Evolutionary conservation across 2,797 vertebrate species (phyloP), one percentile per base, ranked within the genome.

Genomic region (Falco biarmicus): DNA sequence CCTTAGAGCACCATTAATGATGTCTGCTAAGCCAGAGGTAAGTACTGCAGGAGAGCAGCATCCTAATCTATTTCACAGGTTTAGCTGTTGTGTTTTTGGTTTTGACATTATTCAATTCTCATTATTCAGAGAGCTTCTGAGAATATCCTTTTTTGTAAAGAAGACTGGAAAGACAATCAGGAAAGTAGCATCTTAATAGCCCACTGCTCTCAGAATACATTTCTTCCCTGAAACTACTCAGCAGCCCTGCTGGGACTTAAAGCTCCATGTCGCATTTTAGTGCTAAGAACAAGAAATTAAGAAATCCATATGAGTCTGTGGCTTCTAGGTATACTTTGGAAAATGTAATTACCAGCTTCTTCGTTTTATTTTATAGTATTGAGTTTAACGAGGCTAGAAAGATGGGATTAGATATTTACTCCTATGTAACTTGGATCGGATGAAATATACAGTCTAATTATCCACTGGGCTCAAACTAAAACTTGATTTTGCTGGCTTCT

Each of bases 291-390:
- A 91, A 93, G 47, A 95, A 93, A 93, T 87, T 5, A 88, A 96
- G 88, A 95, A 96, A 92, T 91, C 51, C 25, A 28, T 93, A 75
- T 59, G 37, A 76, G 32, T 43, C 18, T 90, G 21, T 92, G 24
- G 56, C 41, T 97, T 93, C 76, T 76, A 84, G 65, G 25, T 85
- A 91, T 64, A 56, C 39, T 77, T 94, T 90, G 50, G 68, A 95
- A 93, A 94, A 88, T 87, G 11, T 79, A 92, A 79, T 93, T 94
- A 92, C 29, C 18, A 65, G n/a, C 45, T 84, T 80, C 53, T 79
- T 37, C 5, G 78, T 92, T 97, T 94, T 90, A 87, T 84, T 97
- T 97, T 78, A 68, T 53, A 93, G 57, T 80, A 56, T 26, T 93
- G 54, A 92, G 3, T 81, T 95, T 80, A 89, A 91, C 37, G 37